These are phyloP conservation scores for Microctonus aethiopoides DNA, from an alignment of 2,888 invertebrate genomes.

Conservation along the genomic window DNA sequence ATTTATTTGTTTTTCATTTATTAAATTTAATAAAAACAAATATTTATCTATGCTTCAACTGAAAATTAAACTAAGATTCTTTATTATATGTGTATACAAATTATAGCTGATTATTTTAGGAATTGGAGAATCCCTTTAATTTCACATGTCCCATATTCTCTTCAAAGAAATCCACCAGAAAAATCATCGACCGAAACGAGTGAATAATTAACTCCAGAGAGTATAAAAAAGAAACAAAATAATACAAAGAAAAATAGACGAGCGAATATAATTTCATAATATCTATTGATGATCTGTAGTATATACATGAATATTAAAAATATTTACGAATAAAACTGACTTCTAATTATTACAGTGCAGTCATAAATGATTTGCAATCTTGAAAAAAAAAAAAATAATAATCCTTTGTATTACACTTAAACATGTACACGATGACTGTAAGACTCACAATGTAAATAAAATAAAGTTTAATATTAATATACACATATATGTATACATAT, in stretches of 20 bases:
- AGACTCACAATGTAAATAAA: no score
- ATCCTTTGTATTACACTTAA: no score
- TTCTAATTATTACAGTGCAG: neutral
- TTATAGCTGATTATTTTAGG: neutral
- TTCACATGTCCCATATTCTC: neutral
- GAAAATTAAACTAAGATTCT: no score
- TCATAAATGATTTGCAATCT: neutral
- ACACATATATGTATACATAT: neutral
- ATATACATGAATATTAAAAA: neutral
- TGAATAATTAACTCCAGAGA: neutral
- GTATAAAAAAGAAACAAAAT: neutral
- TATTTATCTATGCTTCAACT: no score
- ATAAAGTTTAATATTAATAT: neutral
- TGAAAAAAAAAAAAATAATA: neutral
- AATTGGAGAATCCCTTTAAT: neutral
- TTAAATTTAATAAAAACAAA: no score
- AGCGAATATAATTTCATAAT: no score
- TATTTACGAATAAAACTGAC: neutral
- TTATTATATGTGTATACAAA: neutral
- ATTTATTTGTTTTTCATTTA: no score
- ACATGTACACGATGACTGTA: no score
- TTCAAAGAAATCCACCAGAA: constrained; percentile 8
- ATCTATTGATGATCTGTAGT: no score
- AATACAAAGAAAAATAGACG: neutral
- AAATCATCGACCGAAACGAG: neutral